Evolutionary conservation across 1,140 invertebrate genomes (phyloP), one percentile per base, ranked within the genome.

Genomic region (Rhopalosiphum maidis): DNA sequence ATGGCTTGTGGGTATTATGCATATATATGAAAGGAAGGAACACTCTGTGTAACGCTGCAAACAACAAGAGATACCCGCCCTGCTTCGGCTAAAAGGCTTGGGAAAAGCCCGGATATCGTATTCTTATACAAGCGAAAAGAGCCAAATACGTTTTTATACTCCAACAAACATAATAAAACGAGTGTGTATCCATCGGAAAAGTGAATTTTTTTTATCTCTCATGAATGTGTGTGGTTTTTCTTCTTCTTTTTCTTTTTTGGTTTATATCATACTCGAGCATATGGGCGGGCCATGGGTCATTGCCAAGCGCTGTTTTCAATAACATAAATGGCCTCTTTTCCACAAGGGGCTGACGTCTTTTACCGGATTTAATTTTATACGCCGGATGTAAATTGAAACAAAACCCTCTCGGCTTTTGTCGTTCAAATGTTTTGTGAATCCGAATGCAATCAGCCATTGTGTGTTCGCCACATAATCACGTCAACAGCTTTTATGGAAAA

Each of bases 81-180:
- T 68, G 8, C 55, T 43, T 68, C 89, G 8, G 23, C 54, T 68
- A 46, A 90, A 90, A 90, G 89, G 55, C 89, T 68, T 30, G 89
- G 54, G 18, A 90, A 90, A 90, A 68, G 37, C 55, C 54, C 89
- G 89, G 89, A 90, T 90, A 90, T 90, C 89, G 89, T 89, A 89
- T 89, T 41, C 54, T 60, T 93, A 93, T 86, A 54, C 18, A 55
- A 37, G 48, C 91, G 30, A 60, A 85, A 54, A 93, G 48, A 93
- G 35, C 48, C 35, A 85, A 86, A 93, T 86, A 68, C 48, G 82
- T 93, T 93, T 93, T 93, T 51, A 93, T 93, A 93, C 91, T 93
- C 82, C n/a, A 86, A 8, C 91, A 93, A 68, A 93, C 91, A 93
- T 93, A 93, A 93, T 93, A 93, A 93, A 48, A 91, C 90, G 77